phyloP scores from a whole-genome alignment of 2,888 invertebrate genomes.

The Unio pictorum region DNA sequence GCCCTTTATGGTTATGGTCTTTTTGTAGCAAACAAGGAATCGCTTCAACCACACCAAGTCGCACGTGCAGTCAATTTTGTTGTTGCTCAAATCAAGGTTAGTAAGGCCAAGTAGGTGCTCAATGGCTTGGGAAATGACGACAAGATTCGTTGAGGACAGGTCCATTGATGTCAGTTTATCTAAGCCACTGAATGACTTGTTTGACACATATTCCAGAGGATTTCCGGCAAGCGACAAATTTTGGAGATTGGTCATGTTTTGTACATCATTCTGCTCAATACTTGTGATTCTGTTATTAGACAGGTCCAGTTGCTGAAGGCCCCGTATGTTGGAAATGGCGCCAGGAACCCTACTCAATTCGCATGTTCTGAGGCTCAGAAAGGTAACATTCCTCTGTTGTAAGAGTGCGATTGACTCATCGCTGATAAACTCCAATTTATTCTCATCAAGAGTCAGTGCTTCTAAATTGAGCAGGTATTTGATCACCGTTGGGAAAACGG shows the following conservation, averaged over 20 bases:
- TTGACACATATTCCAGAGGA: conserved; percentile 33
- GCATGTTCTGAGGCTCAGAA: conserved; percentile 27
- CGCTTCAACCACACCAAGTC: conserved; percentile 30
- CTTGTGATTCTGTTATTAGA: conserved; percentile 32
- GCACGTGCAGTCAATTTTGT: conserved; percentile 36
- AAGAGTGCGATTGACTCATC: conserved; percentile 25
- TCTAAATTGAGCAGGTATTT: conserved; percentile 18
- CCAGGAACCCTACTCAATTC: conserved; percentile 33
- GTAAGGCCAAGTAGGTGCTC: conserved; percentile 15
- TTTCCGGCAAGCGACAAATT: conserved; percentile 25
- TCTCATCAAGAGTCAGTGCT: conserved; percentile 27
- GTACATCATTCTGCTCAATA: conserved; percentile 34
- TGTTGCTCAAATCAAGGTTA: conserved; percentile 8
- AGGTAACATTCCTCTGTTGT: conserved; percentile 8
- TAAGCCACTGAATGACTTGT: conserved; percentile 22
- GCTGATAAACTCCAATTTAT: conserved; percentile 22
- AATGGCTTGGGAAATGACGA: conserved; percentile 26
- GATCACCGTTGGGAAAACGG: conserved; percentile 23
- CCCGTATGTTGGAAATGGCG: conserved; percentile 17
- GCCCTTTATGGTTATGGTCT: conserved; percentile 14
- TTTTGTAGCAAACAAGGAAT: conserved; percentile 6
- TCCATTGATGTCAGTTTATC: conserved; percentile 15
- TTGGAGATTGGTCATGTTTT: conserved; percentile 15
- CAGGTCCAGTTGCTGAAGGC: conserved; percentile 25
- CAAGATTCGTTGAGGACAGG: conserved; percentile 22